phyloP scores from a whole-genome alignment of 2,888 invertebrate species.

The Tetragonisca angustula region DNA sequence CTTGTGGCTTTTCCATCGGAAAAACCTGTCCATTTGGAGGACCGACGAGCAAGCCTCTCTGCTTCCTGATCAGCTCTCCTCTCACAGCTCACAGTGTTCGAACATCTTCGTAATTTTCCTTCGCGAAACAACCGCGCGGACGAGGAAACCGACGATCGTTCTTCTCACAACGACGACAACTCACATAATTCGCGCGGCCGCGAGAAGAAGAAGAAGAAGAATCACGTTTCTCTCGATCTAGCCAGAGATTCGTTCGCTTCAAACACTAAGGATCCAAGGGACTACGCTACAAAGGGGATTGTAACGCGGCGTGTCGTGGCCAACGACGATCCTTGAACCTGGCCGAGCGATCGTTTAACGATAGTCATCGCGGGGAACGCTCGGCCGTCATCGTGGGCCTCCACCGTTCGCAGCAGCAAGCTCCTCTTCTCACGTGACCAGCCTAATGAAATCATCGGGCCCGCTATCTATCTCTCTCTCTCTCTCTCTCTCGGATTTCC shows the following conservation, averaged over 20 bases:
- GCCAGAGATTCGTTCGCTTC: background rate
- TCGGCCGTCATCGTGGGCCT: slow-evolving; percentile 38
- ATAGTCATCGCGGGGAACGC: slow-evolving; percentile 56
- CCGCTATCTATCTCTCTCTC: too few relatives aligned
- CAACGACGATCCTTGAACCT: slow-evolving; percentile 62
- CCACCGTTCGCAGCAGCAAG: slow-evolving; percentile 19
- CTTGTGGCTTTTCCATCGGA: slow-evolving; percentile 82
- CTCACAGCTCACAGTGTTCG: background rate
- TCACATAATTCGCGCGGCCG: background rate
- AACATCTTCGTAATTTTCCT: background rate
- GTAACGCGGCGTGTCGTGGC: slow-evolving; percentile 31
- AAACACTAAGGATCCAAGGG: slow-evolving; percentile 3
- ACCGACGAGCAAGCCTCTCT: background rate
- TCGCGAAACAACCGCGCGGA: background rate
- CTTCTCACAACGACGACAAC: too few relatives aligned
- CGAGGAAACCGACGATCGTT: background rate
- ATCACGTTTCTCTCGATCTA: background rate
- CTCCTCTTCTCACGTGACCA: slow-evolving; percentile 29
- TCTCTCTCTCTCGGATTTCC: slow-evolving; percentile 20
- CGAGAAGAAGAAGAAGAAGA: too few relatives aligned
- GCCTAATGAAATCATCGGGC: slow-evolving; percentile 40
- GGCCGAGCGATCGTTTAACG: slow-evolving; percentile 56
- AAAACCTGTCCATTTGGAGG: slow-evolving; percentile 79
- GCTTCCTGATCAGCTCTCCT: background rate
- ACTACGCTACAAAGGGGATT: slow-evolving; percentile 9